Evolutionary conservation across 2,888 invertebrate genomes (phyloP), one percentile per base, ranked within the genome.

Genomic region (Stenoptilia bipunctidactyla): DNA sequence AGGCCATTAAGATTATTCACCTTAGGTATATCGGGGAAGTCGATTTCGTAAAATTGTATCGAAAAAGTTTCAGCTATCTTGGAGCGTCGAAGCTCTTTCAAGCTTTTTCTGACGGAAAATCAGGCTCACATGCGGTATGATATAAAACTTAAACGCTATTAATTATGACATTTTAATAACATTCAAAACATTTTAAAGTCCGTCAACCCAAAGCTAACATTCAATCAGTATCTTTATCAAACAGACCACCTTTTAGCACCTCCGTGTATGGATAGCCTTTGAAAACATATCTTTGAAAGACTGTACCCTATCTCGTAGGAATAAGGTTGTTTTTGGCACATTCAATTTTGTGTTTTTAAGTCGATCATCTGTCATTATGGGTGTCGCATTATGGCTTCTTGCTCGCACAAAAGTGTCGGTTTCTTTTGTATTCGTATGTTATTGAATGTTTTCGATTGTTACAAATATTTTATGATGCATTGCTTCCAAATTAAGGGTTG

Each of bases 241-340:
- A 56, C 49, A 50, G 63, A 64, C 66, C 66, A 66, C 70, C 69
- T 77, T 74, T 76, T 77, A 75, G 71, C 75, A 73, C 75, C 77
- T 75, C 75, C 46, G 74, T 66, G 71, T 64, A 56, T 65, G 62
- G 52, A 48, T 35, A 41, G 41, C 12, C 13, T 20, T 38, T 13
- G 36, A 1, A 10, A 12, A 5, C 20, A 20, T 20, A 20, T 20
- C 20, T 20, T 20, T 8, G n/a, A n/a, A n/a, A 39, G 45, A 39
- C 15, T 14, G n/a, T 35, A 27, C 45, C 37, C 48, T 53, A 50
- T 38, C 41, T 41, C 27, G 4, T 0, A 10, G 9, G 0, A 0
- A 41, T 58, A 61, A 46, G 30, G 53, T 52, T 42, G 33, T 53
- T 37, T 44, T 47, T 55, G 5, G 10, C 27, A 12, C n/a, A n/a